Evolutionary conservation across 2,113 vertebrate genomes (phyloP).

Genomic region (Campylorhamphus procurvoides): DNA sequence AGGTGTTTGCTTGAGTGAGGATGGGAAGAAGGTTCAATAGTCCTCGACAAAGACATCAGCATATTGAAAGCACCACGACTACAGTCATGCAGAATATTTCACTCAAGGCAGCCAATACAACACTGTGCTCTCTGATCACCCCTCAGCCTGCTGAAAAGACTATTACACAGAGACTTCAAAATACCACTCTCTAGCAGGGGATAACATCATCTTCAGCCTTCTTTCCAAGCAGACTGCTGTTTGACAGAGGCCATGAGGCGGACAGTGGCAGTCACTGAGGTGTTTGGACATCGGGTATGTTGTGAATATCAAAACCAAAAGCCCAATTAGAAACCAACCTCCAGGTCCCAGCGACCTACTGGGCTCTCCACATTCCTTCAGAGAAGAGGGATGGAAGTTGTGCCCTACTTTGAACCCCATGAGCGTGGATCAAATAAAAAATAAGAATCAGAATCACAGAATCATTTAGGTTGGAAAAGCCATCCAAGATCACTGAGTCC

Average conservation of each 20-base stretch:
- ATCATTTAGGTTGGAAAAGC: neutral
- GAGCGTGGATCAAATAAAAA: neutral
- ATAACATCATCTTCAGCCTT: neutral
- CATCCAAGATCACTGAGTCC: neutral
- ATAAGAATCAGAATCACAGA: neutral
- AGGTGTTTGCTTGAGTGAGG: neutral
- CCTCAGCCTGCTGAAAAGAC: neutral
- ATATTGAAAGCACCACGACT: neutral
- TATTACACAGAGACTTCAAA: neutral
- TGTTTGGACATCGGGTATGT: neutral
- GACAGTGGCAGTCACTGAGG: neutral
- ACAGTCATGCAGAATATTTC: neutral
- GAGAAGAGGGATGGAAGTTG: neutral
- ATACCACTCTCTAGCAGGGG: neutral
- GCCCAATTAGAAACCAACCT: neutral
- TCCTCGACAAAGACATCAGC: conserved; percentile 20
- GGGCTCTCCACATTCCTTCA: neutral
- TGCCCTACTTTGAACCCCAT: neutral
- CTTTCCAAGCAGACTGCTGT: neutral
- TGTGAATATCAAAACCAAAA: neutral
- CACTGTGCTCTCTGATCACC: neutral
- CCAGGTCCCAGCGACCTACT: accelerated
- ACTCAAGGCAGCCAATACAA: neutral
- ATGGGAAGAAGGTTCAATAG: neutral
- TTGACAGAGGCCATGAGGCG: neutral